A percentile compares a stretch with the other conserved stretches of the same genome.
phyloP scores from a whole-genome alignment of 2,113 vertebrate species.

The Daubentonia madagascariensis region DNA sequence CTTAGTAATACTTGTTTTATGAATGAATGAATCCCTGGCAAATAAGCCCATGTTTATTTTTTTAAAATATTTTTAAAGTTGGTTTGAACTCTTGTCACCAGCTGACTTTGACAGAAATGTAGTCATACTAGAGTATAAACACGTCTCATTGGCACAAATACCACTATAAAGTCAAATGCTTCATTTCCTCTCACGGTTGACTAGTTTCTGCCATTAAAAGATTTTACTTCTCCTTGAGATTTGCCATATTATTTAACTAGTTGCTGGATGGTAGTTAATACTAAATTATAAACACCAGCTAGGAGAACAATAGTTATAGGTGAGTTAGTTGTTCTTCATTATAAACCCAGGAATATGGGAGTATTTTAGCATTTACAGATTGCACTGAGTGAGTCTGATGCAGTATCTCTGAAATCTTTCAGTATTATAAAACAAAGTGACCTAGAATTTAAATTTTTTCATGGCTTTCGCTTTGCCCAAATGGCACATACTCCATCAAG shows the following conservation, averaged over 20 bases:
- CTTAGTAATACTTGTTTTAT: background rate
- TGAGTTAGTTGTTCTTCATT: conserved; percentile 19
- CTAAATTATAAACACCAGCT: conserved; percentile 13
- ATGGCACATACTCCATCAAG: background rate
- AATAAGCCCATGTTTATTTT: background rate
- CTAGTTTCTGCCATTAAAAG: conserved; percentile 9
- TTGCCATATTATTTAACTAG: background rate
- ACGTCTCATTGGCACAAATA: background rate
- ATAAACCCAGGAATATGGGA: background rate
- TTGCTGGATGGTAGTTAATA: background rate
- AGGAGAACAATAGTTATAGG: background rate
- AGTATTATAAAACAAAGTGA: background rate
- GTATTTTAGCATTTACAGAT: background rate
- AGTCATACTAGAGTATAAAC: background rate
- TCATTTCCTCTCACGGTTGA: background rate
- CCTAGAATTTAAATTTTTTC: background rate
- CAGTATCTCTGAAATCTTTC: background rate
- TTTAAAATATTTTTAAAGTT: background rate
- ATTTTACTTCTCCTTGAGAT: conserved; percentile 21
- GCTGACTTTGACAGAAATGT: background rate
- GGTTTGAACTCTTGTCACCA: background rate
- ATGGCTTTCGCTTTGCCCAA: background rate
- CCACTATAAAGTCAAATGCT: background rate
- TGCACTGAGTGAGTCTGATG: background rate
- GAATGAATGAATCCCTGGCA: background rate